These are phyloP conservation scores for Plestiodon gilberti DNA, from an alignment of 2,113 vertebrate species.

Conservation along the genomic window DNA sequence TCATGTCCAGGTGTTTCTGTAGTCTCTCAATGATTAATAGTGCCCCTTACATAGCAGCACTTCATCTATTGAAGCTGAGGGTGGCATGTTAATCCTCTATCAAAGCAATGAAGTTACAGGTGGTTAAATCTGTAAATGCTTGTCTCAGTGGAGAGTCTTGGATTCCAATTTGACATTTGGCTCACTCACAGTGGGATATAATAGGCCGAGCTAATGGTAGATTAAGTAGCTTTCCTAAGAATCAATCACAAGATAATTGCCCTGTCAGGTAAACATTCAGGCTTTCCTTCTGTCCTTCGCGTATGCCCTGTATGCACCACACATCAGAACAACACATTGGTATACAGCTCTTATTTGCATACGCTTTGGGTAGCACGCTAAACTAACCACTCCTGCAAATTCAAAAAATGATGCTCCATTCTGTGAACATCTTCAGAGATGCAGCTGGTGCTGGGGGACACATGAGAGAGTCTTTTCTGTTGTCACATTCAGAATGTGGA, in stretches of 20 bases:
- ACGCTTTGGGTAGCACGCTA: neutral
- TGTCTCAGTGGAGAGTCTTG: neutral
- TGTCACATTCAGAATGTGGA: too few species aligned
- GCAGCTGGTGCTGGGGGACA: neutral
- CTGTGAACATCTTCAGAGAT: neutral
- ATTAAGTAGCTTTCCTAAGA: constrained; percentile 62
- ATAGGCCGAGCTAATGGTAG: constrained; percentile 59
- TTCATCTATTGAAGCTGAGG: neutral
- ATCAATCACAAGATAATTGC: constrained; percentile 65
- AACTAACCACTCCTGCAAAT: neutral
- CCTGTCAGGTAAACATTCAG: constrained; percentile 58
- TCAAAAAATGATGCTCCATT: fast-evolving
- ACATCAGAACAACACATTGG: constrained; percentile 6
- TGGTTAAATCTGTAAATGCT: neutral
- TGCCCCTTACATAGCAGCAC: constrained; percentile 3
- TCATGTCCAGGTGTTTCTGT: neutral
- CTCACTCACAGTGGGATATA: constrained; percentile 19
- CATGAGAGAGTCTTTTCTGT: too few species aligned
- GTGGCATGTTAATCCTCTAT: neutral
- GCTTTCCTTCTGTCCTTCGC: constrained; percentile 27
- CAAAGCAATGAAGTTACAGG: neutral
- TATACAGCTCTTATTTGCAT: neutral
- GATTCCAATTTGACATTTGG: constrained; percentile 33
- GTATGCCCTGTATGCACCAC: neutral
- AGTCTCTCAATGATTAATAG: neutral